These are phyloP conservation scores for Drosophila arawakana DNA, from an alignment of 1,140 invertebrate species.

Conservation along the genomic window DNA sequence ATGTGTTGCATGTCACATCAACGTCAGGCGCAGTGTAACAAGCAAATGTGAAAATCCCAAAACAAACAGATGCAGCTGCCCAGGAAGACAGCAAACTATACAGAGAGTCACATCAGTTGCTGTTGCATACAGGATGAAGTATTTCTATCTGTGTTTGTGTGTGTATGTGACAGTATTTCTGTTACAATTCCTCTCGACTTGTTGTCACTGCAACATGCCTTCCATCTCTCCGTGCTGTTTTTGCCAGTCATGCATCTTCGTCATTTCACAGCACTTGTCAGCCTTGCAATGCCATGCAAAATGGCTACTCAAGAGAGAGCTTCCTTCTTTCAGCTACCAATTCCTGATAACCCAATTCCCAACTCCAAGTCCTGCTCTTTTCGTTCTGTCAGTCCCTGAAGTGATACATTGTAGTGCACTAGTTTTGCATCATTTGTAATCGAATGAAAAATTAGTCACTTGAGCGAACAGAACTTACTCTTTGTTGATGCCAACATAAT, in stretches of 20 bases:
- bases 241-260: constrained; percentile 66
- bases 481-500: constrained; percentile 24
- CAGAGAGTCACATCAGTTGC: not conserved
- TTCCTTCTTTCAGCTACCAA: not conserved
- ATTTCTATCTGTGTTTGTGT: constrained; percentile 2
- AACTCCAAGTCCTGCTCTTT: not conserved
- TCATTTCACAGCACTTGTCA: constrained; percentile 77
- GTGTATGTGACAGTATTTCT: constrained; percentile 49
- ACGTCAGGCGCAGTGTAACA: constrained; percentile 63
- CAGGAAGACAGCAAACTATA: constrained; percentile 33
- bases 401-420: constrained; percentile 54
- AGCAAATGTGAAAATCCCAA: constrained; percentile 75
- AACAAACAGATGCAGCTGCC: constrained; percentile 72
- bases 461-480: constrained; percentile 18
- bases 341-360: constrained; percentile 15
- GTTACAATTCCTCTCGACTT: constrained; percentile 48
- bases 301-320: constrained; percentile 36
- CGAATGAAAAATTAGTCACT: constrained; percentile 40
- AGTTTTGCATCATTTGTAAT: constrained; percentile 44
- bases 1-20: constrained; percentile 78
- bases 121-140: constrained; percentile 42
- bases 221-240: constrained; percentile 11
- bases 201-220: constrained; percentile 69
- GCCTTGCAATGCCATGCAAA: constrained; percentile 63
- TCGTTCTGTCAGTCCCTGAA: constrained; percentile 16